Evolutionary conservation across 2,888 invertebrate species (phyloP), one percentile per base, ranked within the genome.

Genomic region (Allophyes oxyacanthae): DNA sequence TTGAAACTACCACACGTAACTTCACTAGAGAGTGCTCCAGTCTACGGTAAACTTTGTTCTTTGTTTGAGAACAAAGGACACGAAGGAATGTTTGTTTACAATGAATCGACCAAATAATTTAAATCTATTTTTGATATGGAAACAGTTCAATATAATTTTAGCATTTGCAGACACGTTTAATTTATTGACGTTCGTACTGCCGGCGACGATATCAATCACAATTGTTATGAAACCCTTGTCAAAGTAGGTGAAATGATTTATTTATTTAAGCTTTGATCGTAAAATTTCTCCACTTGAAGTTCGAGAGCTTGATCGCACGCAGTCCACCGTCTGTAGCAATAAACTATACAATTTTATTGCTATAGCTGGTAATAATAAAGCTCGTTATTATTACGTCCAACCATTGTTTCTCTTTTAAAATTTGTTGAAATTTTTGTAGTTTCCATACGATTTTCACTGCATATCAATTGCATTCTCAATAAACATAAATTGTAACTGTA

Each of bases 341-440:
- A 91, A 89, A 88, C 78, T 82, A 72, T 70, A 77, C 78, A 66
- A 79, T 82, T 88, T 89, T 88, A 89, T 88, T 86, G 82, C 83
- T 85, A 85, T 83, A 76, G 72, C 73, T 70, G 53, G 75, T 69
- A 77, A 82, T 85, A 85, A 81, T 78, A 80, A 78, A 73, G 60
- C 65, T 73, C 59, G 69, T 81, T 82, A 82, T 82, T 85, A 82
- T 83, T 79, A 84, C 79, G 77, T 83, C 81, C 81, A 81, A 78
- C 72, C 65, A 72, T 62, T 44, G 38, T 30, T 51, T 54, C 30
- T 34, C 51, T 32, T 40, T 26, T 42, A 38, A 30, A 44, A 51
- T 58, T 61, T 64, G 41, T 45, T 50, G 53, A 34, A 34, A 11
- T 46, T 41, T 53, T 9, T 25, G 6, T 42, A 42, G 41, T 43